A percentile compares a stretch with the other conserved stretches of the same genome.
phyloP scores from a whole-genome alignment of 2,888 invertebrate species.

The Lepetodrilus schrolli region DNA sequence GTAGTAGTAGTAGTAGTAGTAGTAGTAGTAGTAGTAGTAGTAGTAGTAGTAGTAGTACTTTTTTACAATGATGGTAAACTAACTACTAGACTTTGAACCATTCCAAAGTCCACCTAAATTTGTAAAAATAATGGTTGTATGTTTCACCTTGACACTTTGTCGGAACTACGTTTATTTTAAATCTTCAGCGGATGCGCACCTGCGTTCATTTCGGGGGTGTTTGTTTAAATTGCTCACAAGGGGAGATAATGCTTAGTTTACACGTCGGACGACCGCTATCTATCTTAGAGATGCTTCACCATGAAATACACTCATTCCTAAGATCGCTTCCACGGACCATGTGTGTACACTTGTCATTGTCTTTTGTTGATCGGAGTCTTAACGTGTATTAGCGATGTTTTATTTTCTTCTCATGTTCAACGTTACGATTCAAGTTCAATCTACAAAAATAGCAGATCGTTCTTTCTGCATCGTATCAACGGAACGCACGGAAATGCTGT shows the following conservation, averaged over 20 bases:
- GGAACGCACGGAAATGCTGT: neutral
- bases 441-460: neutral
- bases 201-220: neutral
- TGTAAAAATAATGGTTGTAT: no score
- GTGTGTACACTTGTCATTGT: neutral
- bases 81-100: no score
- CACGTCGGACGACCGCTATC: neutral
- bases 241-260: neutral
- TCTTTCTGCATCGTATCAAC: no score
- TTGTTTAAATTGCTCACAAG: neutral
- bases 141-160: no score
- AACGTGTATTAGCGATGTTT: conserved; percentile 11
- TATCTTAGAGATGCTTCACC: neutral
- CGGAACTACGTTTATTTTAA: no score
- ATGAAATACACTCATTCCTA: neutral
- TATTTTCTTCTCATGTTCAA: neutral
- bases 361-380: neutral
- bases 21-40: no score
- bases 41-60: no score
- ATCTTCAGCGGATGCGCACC: neutral
- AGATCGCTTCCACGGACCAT: neutral
- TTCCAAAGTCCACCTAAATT: no score
- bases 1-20: no score
- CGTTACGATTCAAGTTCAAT: neutral
- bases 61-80: no score